Conservation (phyloP, 2,888 invertebrate species). For the Drosophila maculinotata region DNA sequence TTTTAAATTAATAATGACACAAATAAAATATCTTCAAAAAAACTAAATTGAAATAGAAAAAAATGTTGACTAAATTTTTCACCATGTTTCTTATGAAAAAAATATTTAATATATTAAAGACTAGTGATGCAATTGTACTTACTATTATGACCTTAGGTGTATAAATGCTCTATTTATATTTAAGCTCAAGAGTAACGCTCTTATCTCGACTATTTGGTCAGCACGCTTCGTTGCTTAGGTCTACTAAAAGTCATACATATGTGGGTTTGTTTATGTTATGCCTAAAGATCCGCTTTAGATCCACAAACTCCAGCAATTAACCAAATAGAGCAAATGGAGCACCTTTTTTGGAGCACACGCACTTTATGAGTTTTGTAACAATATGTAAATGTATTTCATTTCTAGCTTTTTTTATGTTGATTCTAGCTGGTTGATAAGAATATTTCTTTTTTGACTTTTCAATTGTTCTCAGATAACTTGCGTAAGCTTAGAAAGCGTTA, state of each 20-base stretch:
- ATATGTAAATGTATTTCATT: constrained; percentile 28
- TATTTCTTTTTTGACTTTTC: background rate
- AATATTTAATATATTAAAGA: too few species aligned
- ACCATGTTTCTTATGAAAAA: too few species aligned
- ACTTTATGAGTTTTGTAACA: constrained; percentile 15
- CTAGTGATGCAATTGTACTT: too few species aligned
- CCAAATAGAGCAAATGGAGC: constrained; percentile 39
- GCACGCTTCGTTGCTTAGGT: constrained; percentile 47
- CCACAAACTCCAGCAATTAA: constrained; percentile 26
- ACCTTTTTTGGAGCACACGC: constrained; percentile 5
- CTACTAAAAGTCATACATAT: constrained; percentile 1
- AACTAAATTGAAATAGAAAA: too few species aligned
- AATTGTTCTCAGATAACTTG: constrained; percentile 16
- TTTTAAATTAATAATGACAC: too few species aligned
- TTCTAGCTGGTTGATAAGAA: constrained; percentile 19
- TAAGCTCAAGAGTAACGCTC: constrained; percentile 5
- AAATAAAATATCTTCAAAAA: too few species aligned
- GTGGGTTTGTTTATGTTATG: constrained; percentile 33
- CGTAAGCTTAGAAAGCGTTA: constrained; percentile 41
- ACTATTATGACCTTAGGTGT: too few species aligned
- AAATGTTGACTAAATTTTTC: too few species aligned
- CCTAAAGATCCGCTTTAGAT: constrained; percentile 35
- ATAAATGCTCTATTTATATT: too few species aligned
- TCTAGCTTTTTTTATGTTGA: constrained; percentile 8
- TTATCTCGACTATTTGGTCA: constrained; percentile 57